A percentile compares a stretch with the other conserved stretches of the same genome.
Evolutionary conservation across 2,888 invertebrate species (phyloP).

Genomic region (Metallyticus violacea): DNA sequence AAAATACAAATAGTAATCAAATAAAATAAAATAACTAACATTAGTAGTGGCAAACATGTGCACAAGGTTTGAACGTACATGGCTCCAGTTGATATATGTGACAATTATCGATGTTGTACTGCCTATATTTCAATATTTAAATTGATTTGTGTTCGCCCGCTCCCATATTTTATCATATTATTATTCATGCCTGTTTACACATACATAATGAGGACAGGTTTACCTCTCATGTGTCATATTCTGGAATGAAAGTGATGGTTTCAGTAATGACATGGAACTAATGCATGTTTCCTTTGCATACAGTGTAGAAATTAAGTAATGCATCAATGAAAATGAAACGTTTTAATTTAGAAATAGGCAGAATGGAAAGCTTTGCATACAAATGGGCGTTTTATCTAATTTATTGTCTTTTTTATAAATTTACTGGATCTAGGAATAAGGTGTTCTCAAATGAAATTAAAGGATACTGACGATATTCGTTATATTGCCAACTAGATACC

Average conservation of each 20-base stretch:
- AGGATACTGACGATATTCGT: too few relatives aligned
- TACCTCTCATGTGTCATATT: neutral
- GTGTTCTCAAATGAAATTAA: too few relatives aligned
- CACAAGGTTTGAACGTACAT: neutral
- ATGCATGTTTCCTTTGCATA: neutral
- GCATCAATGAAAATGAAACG: too few relatives aligned
- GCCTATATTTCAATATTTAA: neutral
- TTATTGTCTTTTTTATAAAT: too few relatives aligned
- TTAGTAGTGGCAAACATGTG: too few relatives aligned
- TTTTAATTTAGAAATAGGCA: too few relatives aligned
- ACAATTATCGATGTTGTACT: neutral
- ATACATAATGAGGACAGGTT: neutral
- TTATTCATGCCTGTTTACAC: neutral
- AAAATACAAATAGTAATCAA: too few relatives aligned
- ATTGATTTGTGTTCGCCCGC: neutral
- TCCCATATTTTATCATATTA: neutral
- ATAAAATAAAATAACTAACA: too few relatives aligned
- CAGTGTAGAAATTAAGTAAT: neutral
- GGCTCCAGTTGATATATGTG: neutral
- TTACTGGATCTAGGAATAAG: too few relatives aligned
- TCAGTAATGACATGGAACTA: neutral
- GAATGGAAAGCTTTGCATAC: too few relatives aligned
- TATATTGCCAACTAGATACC: too few relatives aligned
- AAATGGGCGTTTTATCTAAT: too few relatives aligned
- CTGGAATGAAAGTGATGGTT: neutral